Evolutionary conservation across 2,888 invertebrate species (phyloP).

Genomic region (Dynastes tityus): DNA sequence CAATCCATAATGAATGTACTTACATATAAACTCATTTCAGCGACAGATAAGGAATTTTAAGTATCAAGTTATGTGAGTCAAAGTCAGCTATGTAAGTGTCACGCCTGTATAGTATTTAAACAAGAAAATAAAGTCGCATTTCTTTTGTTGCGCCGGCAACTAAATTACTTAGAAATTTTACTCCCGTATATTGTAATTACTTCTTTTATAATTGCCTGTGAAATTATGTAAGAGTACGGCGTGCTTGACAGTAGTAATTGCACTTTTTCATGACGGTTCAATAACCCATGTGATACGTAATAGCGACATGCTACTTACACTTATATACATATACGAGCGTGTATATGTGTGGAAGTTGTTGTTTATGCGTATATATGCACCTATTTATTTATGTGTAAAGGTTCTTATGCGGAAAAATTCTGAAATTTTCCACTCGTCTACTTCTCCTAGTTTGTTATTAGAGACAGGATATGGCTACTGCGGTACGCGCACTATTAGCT

Average conservation of each 20-base stretch:
- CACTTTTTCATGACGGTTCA: conserved; percentile 23
- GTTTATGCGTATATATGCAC: too few relatives aligned
- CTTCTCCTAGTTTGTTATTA: conserved; percentile 23
- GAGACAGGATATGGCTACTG: background rate
- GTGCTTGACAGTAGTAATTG: conserved; percentile 20
- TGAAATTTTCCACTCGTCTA: conserved; percentile 39
- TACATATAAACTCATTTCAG: too few relatives aligned
- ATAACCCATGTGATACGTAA: conserved; percentile 24
- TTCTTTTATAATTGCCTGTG: conserved; percentile 19
- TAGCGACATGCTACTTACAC: background rate
- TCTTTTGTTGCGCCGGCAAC: background rate
- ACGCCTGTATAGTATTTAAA: background rate
- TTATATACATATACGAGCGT: background rate
- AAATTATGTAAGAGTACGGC: conserved; percentile 18
- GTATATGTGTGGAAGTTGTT: too few relatives aligned
- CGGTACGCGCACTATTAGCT: conserved; percentile 10
- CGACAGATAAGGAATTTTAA: too few relatives aligned
- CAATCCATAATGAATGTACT: too few relatives aligned
- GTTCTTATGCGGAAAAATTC: conserved; percentile 11
- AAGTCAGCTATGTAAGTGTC: background rate
- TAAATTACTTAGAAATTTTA: conserved; percentile 3
- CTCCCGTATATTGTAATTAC: conserved; percentile 4
- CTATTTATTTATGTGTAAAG: background rate
- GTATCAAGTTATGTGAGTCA: too few relatives aligned
- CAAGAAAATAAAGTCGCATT: background rate